Evolutionary conservation across 2,888 invertebrate genomes (phyloP), one percentile per base, ranked within the genome.

Genomic region (Dendrolimus houi): DNA sequence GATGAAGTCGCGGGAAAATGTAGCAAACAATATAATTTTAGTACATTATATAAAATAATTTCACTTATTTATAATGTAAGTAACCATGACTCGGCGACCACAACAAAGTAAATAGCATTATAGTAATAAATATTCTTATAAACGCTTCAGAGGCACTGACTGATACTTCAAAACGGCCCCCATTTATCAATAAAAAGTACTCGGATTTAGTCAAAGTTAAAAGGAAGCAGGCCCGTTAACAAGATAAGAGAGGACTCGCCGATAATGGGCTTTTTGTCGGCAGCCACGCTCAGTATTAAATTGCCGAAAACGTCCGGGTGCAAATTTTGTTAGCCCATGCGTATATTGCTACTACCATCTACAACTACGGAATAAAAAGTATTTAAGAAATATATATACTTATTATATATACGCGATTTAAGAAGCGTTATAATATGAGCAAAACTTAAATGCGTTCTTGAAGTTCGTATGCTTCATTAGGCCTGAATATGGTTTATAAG

Each of bases 201-300:
- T 69, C 61, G 71, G 74, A 75, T 80, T 79, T 77, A 74, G 72
- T 70, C 71, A 77, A 83, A 83, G 81, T 85, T 83, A 80, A 86
- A 84, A 81, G 81, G 76, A 77, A 77, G 69, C 68, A 70, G 69
- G 67, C 67, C 69, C 76, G 74, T 75, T 82, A 85, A 82, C 82
- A 79, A 82, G 85, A 86, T 87, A 85, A 83, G 78, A 75, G 78
- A 67, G 66, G 70, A 72, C 68, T 69, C 68, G 63, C 64, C 71
- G 74, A 77, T 86, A 86, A 86, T 86, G 78, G 83, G 67, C 76
- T 81, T 83, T 85, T 83, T 83, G 81, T 79, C 72, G 78, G 71
- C 70, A 67, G 71, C 76, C 74, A 70, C 72, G 69, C 63, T 70
- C 67, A 58, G 74, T 79, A 82, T 85, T 82, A 84, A 81, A 85